These are phyloP conservation scores for Drosophila ogumai DNA, from an alignment of 1,140 invertebrate genomes.

Conservation along the genomic window DNA sequence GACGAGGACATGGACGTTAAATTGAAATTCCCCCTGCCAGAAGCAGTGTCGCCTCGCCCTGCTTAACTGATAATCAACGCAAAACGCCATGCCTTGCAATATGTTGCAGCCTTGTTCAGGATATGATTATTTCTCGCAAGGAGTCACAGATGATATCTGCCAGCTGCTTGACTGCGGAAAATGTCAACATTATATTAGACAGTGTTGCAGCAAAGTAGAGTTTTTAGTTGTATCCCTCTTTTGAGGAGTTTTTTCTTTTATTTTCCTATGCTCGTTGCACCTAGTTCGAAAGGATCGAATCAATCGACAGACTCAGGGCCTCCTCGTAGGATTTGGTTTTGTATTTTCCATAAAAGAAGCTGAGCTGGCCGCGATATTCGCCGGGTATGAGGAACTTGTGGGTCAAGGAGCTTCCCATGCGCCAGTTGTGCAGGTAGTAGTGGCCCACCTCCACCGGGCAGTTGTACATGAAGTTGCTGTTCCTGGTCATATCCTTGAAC, in stretches of 20 bases:
- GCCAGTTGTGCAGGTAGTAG: conserved; percentile 65
- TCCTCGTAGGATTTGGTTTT: conserved; percentile 40
- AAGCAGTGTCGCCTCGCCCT: background rate
- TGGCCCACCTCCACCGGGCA: conserved; percentile 59
- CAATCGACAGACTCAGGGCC: conserved; percentile 29
- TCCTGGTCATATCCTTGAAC: conserved; percentile 62
- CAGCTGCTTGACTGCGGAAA: conserved; percentile 46
- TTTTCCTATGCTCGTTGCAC: background rate
- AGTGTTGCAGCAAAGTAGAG: background rate
- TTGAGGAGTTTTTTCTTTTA: background rate
- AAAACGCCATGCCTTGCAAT: conserved; percentile 50
- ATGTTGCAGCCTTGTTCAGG: conserved; percentile 73
- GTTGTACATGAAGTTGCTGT: conserved; percentile 66
- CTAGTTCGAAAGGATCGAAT: conserved; percentile 30
- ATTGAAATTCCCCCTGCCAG: conserved; percentile 62
- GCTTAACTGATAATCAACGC: conserved; percentile 59
- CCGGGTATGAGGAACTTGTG: conserved; percentile 66
- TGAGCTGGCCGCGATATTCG: conserved; percentile 48
- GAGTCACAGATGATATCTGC: conserved; percentile 27
- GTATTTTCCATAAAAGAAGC: conserved; percentile 68
- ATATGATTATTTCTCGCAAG: conserved; percentile 67
- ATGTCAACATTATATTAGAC: conserved; percentile 49
- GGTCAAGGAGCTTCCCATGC: conserved; percentile 48
- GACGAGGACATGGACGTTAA: conserved; percentile 59
- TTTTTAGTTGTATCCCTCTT: conserved; percentile 12